Conservation (phyloP, 1,140 invertebrate species). For the Neuroterus valhalla region DNA sequence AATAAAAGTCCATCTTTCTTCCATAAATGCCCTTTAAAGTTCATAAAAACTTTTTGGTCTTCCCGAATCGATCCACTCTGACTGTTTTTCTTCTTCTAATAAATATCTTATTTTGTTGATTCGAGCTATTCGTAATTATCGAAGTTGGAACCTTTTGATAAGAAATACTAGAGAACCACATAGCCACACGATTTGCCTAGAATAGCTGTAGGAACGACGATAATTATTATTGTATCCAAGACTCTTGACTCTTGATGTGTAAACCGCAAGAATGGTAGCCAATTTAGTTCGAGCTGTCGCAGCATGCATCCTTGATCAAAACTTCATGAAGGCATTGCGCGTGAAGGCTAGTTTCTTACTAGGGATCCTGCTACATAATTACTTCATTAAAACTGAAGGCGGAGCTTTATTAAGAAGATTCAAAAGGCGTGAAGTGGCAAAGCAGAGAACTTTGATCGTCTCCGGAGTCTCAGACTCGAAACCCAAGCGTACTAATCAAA, state of each 20-base stretch:
- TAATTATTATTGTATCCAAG: no score
- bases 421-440: slow-evolving; percentile 26
- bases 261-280: neutral
- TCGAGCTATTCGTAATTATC: no score
- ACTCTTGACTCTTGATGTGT: neutral
- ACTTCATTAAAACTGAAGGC: slow-evolving; percentile 28
- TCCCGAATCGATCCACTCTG: no score
- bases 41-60: no score
- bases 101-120: no score
- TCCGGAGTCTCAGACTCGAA: slow-evolving; percentile 18
- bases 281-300: slow-evolving; percentile 7
- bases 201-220: no score
- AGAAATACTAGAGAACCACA: no score
- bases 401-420: slow-evolving; percentile 27
- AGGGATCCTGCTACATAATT: slow-evolving; percentile 19
- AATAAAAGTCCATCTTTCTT: no score
- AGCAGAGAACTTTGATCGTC: slow-evolving; percentile 21
- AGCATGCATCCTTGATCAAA: slow-evolving; percentile 23
- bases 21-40: no score
- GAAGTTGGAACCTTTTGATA: no score
- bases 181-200: no score
- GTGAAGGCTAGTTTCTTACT: slow-evolving; percentile 16
- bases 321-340: slow-evolving; percentile 1
- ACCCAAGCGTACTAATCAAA: slow-evolving; percentile 21
- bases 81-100: no score